Percentiles rank a stretch among this genome's conserved stretches.
These are phyloP conservation scores for Pollenia angustigena DNA, from an alignment of 2,888 invertebrate genomes.

Conservation along the genomic window DNA sequence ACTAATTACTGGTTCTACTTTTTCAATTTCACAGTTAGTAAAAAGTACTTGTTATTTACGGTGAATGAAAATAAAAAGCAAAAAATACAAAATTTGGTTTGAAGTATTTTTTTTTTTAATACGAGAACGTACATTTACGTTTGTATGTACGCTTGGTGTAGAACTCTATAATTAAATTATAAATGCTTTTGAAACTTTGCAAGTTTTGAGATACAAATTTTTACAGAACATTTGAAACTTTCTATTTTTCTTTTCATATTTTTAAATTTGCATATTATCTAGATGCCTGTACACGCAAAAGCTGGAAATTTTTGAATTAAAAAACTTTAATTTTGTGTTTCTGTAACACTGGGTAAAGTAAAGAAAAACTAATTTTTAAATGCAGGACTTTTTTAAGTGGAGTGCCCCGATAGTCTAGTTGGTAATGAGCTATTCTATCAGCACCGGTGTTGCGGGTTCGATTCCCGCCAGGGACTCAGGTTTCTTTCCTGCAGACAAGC, in stretches of 20 bases:
- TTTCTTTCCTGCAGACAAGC: no score
- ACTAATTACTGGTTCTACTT: conserved; percentile 51
- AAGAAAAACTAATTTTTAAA: not conserved
- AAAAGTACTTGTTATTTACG: conserved; percentile 38
- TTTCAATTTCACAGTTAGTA: conserved; percentile 55
- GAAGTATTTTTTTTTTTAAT: not conserved
- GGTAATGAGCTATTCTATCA: no score
- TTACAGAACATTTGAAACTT: conserved; percentile 42
- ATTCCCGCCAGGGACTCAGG: no score
- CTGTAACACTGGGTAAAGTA: not conserved
- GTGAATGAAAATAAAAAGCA: not conserved
- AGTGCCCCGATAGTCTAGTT: no score
- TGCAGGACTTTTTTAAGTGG: not conserved
- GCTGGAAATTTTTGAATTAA: not conserved
- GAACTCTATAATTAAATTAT: conserved; percentile 69
- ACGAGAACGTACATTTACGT: not conserved
- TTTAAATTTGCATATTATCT: conserved; percentile 11
- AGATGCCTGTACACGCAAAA: not conserved
- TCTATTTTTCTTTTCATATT: conserved; percentile 40
- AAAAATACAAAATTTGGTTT: not conserved
- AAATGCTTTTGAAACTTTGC: conserved; percentile 42
- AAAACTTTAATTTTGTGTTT: no score
- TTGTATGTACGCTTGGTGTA: not conserved
- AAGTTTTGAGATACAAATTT: not conserved
- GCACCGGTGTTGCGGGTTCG: no score